Base-by-base conservation (phyloP, 1,140 invertebrate species). In the Drosophila ficusphila region DNA sequence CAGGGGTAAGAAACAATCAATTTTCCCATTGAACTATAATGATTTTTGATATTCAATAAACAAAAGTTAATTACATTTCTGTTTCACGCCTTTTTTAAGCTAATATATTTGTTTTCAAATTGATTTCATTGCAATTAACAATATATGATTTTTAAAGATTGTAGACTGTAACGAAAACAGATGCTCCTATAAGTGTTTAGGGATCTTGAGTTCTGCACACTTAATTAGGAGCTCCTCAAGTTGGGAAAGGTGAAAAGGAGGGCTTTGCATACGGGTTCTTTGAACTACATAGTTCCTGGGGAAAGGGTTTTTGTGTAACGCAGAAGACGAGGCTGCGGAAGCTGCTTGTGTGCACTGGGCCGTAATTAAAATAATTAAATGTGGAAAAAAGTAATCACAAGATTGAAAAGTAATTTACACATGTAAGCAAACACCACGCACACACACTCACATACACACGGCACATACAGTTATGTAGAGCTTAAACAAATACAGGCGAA, bases 351-450 rank as follows among this genome's bases (percentile, higher is more conserved):
- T 76, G 67, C 68, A 62, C 54, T 79, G 72, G 53, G 60, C 25
- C 76, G 74, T 88, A 88, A 88, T 88, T 88, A 88, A 88, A 88
- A 88, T 88, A 88, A 88, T 88, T 88, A 88, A 88, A 81, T 88
- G 82, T 65, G 44, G 76, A 88, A 82, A 79, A 86, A 88, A 86
- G 82, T 88, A 88, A 88, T 88, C 82, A 88, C 82, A 78, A 88
- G 82, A 88, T 88, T 88, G 82, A 88, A 88, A 88, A 88, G 82
- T 88, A 88, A 88, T 88, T 88, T 88, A 88, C 82, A 88, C 82
- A 88, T 88, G 82, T 88, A 88, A 78, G 82, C 82, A 88, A 88
- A 88, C 82, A 86, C 81, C 77, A 52, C 38, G 33, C 23, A 53
- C 23, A 67, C 18, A 46, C 41, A 42, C 38, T n/a, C n/a, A 36